phyloP scores from a whole-genome alignment of 1,140 invertebrate genomes.

The Drosophila biarmipes region DNA sequence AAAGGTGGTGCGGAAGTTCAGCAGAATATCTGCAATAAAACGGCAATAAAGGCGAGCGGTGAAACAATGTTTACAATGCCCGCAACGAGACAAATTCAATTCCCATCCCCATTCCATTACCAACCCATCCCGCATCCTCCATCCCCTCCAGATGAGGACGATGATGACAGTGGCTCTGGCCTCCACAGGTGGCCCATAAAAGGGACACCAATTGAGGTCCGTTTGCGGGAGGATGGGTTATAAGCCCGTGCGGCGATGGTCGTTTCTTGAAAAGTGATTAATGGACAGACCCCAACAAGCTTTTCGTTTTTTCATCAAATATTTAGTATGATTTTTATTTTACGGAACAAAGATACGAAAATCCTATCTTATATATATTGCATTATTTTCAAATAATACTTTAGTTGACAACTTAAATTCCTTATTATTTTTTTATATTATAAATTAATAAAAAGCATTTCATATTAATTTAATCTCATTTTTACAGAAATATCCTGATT shows the following conservation, averaged over 20 bases:
- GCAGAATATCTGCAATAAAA: constrained; percentile 95
- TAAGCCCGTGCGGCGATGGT: not conserved
- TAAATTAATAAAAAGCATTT: no score
- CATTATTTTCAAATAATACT: not conserved
- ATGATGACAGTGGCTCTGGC: constrained; percentile 20
- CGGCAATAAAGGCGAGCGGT: constrained; percentile 52
- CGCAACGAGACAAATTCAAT: constrained; percentile 63
- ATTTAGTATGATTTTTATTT: no score
- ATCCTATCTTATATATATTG: not conserved
- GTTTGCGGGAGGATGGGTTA: constrained; percentile 12
- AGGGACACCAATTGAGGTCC: constrained; percentile 35
- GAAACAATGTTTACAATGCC: constrained; percentile 49
- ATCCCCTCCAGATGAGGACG: constrained; percentile 6
- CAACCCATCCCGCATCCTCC: no score
- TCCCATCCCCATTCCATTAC: constrained; percentile 4
- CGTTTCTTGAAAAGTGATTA: not conserved
- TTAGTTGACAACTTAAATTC: no score
- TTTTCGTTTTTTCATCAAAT: no score
- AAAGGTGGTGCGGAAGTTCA: constrained; percentile 99
- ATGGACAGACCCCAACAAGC: no score
- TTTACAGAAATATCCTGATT: no score
- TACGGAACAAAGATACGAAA: no score
- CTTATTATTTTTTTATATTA: no score
- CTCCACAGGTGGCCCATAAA: constrained; percentile 63
- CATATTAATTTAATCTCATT: no score